Base-by-base conservation (phyloP, 2,888 invertebrate genomes). In the Cordilura impudica region DNA sequence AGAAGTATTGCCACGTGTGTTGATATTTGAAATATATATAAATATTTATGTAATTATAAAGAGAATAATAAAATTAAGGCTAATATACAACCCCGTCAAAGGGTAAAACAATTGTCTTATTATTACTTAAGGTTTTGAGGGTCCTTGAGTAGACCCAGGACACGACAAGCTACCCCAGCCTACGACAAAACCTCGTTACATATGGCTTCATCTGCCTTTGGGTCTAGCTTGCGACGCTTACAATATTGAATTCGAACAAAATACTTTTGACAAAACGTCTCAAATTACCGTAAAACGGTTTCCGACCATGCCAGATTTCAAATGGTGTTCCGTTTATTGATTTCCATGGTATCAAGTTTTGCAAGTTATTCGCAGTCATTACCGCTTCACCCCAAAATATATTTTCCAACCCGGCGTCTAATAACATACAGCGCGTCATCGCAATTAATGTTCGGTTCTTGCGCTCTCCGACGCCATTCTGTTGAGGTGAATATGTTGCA, bases 381-480 rank as follows among this genome's bases (percentile, higher is more conserved):
- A 65, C 51, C 12, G 47, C 56, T 31, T 56, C 69, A 12, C 49
- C 58, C 69, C 69, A 58, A 58, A 69, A 58, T n/a, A 18, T 70
- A 10, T 70, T 60, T 0, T 70, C 51, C 26, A 70, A 4, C n/a
- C 23, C 1, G 4, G 56, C 54, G 18, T 67, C 56, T 67, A 67
- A 31, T 10, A 67, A 56, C 67, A 67, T 67, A 16, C 60, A 70
- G 26, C 51, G 51, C 16, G 78, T 71, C 56, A 78, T 80, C 43
- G 81, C 80, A 23, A 82, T 65, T 5, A 82, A 21, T 1, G 80
- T 78, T 10, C 76, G 45, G 47, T 80, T 82, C 60, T 80, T 81
- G 6, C 76, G 65, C 58, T 82, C 79, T 10, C 76, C 81, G n/a
- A 76, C 76, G 18, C 81, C 80, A 43, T 82, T 82, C 39, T 78